Percentiles rank a stretch among this genome's conserved stretches.
phyloP scores from a whole-genome alignment of 2,888 invertebrate species.

The Amphipoea oculea region DNA sequence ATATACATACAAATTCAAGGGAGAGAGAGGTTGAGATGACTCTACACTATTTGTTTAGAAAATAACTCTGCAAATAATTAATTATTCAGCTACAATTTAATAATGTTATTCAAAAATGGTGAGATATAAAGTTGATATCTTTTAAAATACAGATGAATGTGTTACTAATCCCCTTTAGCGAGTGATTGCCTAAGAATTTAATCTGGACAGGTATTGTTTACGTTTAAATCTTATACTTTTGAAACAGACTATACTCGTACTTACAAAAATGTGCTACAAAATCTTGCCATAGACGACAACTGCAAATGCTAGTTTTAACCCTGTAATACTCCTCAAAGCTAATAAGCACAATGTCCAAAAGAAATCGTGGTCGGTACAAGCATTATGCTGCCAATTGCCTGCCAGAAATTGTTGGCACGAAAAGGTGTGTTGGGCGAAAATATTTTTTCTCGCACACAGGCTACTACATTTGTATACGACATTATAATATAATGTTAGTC shows the following conservation, averaged over 20 bases:
- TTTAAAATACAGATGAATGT: background rate
- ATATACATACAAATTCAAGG: no score
- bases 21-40: no score
- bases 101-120: background rate
- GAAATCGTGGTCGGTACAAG: slow-evolving; percentile 10
- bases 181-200: background rate
- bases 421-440: slow-evolving; percentile 72
- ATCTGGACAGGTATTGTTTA: background rate
- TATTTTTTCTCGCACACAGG: slow-evolving; percentile 69
- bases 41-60: no score
- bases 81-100: no score
- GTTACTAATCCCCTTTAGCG: no score
- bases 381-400: slow-evolving; percentile 42
- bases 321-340: background rate
- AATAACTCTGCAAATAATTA: no score
- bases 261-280: background rate
- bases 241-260: background rate
- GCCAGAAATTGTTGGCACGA: slow-evolving; percentile 79
- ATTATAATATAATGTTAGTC: slow-evolving; percentile 52
- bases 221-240: background rate
- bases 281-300: background rate
- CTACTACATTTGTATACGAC: slow-evolving; percentile 48
- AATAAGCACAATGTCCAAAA: slow-evolving; percentile 44
- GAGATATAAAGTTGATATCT: background rate
- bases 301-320: slow-evolving; percentile 1